Evolutionary conservation across 2,113 vertebrate species (phyloP).

Genomic region (Cacatua alba): DNA sequence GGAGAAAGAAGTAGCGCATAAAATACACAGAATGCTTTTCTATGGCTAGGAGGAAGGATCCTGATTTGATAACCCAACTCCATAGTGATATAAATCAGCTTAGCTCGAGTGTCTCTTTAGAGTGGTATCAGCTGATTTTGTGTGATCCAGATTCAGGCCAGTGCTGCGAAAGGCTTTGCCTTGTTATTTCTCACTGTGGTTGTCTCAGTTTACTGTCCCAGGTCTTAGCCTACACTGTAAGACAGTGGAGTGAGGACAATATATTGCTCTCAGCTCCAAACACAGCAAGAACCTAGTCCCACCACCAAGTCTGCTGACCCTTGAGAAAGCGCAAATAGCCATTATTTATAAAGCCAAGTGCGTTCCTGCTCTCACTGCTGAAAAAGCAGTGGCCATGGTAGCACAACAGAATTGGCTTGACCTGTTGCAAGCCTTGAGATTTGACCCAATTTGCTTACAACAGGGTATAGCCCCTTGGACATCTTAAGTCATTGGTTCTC

Average conservation of each 20-base stretch:
- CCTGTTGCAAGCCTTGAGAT: not conserved
- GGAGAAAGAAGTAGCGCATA: not conserved
- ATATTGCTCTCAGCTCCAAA: not conserved
- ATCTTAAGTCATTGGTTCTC: not conserved
- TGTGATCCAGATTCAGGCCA: not conserved
- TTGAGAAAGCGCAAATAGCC: not conserved
- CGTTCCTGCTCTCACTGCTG: not conserved
- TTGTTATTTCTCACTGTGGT: not conserved
- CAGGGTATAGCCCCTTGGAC: not conserved
- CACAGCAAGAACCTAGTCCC: not conserved
- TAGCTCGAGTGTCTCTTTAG: not conserved
- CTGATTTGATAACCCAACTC: not conserved
- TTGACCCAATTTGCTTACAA: not conserved
- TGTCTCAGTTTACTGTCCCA: not conserved
- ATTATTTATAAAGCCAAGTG: not conserved
- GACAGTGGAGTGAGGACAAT: not conserved
- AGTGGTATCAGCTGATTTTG: not conserved
- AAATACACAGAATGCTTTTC: not conserved
- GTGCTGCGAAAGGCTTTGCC: not conserved
- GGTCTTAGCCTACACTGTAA: not conserved
- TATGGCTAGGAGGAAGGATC: not conserved
- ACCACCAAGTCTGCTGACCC: not conserved
- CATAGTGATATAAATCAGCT: slow-evolving; percentile 12
- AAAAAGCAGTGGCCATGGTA: not conserved
- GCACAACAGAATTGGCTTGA: not conserved